phyloP scores from a whole-genome alignment of 2,888 invertebrate species.

The Ametastegia equiseti region DNA sequence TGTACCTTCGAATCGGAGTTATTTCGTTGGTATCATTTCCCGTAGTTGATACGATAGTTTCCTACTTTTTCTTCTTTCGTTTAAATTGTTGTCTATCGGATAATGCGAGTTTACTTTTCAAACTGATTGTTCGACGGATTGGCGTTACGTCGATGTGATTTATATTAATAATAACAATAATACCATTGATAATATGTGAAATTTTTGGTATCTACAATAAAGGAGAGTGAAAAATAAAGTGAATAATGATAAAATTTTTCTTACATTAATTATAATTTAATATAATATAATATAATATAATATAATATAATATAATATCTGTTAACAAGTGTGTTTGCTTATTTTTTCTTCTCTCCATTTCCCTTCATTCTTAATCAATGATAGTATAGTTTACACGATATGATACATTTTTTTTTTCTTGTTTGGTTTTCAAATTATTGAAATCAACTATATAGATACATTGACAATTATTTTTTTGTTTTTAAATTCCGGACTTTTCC shows the following conservation, averaged over 20 bases:
- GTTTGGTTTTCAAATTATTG: not conserved
- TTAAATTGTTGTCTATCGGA: too few relatives aligned
- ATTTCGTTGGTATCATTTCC: too few relatives aligned
- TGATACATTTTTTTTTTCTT: not conserved
- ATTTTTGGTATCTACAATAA: not conserved
- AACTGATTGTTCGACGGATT: too few relatives aligned
- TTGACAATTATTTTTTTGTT: not conserved
- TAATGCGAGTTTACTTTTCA: too few relatives aligned
- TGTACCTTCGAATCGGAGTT: too few relatives aligned
- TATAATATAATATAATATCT: not conserved
- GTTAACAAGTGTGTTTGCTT: too few relatives aligned
- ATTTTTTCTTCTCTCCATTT: too few relatives aligned
- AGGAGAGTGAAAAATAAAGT: not conserved
- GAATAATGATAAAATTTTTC: not conserved
- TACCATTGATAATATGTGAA: too few relatives aligned
- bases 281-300: not conserved
- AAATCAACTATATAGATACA: not conserved
- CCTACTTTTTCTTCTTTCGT: too few relatives aligned
- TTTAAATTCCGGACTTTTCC: not conserved
- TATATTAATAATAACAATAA: too few relatives aligned
- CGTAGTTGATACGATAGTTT: too few relatives aligned
- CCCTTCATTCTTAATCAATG: not conserved
- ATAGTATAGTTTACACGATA: constrained; percentile 4
- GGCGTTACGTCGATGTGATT: too few relatives aligned
- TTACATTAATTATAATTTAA: constrained; percentile 25